A percentile compares a stretch with the other conserved stretches of the same genome.
phyloP scores from a whole-genome alignment of 2,888 invertebrate species.

The Lithophane ornitopus region DNA sequence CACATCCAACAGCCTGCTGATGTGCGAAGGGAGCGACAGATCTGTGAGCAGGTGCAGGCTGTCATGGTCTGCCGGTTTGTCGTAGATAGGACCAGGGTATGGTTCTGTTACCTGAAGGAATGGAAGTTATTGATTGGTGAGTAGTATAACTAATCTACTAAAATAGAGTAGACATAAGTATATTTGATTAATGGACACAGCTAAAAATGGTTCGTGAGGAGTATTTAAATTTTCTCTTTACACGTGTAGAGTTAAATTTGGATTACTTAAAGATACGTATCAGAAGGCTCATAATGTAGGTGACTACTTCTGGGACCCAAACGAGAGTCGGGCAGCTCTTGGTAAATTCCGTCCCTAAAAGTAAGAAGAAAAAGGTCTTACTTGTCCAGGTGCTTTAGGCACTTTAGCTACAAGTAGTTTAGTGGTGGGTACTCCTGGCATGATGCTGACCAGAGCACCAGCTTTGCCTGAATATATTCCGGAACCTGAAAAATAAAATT shows the following conservation, averaged over 20 bases:
- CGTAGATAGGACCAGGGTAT: conserved; percentile 82
- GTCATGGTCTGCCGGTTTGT: conserved; percentile 81
- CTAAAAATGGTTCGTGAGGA: neutral
- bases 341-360: neutral
- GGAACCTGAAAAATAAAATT: conserved; percentile 88
- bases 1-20: conserved; percentile 75
- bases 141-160: neutral
- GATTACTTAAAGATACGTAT: neutral
- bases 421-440: conserved; percentile 84
- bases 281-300: neutral
- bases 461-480: conserved; percentile 93
- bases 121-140: neutral
- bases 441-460: conserved; percentile 85
- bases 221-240: neutral
- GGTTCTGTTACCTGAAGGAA: conserved; percentile 73
- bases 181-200: neutral
- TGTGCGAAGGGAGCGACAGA: conserved; percentile 79
- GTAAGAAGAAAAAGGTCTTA: conserved; percentile 59
- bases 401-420: conserved; percentile 84
- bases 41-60: conserved; percentile 82
- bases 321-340: neutral
- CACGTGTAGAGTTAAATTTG: neutral
- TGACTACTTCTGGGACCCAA: neutral
- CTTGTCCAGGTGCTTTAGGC: conserved; percentile 86
- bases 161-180: neutral